Percentiles rank a stretch among this genome's conserved stretches.
phyloP scores from a whole-genome alignment of 2,888 invertebrate genomes.

The Augiades crinisus region DNA sequence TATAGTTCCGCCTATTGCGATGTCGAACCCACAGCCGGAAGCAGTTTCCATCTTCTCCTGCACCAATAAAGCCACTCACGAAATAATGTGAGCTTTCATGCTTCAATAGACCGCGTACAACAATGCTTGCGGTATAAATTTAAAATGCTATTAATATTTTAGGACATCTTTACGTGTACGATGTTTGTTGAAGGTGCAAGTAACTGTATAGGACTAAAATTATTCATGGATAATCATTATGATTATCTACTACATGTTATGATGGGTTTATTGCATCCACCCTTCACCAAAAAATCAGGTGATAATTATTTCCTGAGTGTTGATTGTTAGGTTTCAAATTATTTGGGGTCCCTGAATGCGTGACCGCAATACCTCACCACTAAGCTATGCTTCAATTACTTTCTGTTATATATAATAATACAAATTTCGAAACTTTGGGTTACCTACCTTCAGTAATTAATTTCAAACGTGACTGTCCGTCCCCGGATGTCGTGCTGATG shows the following conservation, averaged over 20 bases:
- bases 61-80: constrained; percentile 20
- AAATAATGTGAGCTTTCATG: not conserved
- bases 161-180: too few species aligned
- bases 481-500: not conserved
- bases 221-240: too few species aligned
- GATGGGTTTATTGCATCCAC: too few species aligned
- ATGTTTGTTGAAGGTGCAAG: too few species aligned
- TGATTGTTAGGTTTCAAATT: too few species aligned
- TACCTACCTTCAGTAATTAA: not conserved
- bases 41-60: constrained; percentile 47
- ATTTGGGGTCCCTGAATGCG: too few species aligned
- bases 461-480: not conserved
- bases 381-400: not conserved
- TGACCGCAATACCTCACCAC: too few species aligned
- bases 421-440: not conserved
- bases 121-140: not conserved
- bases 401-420: not conserved
- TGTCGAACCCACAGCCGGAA: constrained; percentile 63
- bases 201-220: too few species aligned
- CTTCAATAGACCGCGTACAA: constrained; percentile 8
- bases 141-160: not conserved
- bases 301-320: too few species aligned
- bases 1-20: constrained; percentile 63
- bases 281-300: too few species aligned
- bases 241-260: too few species aligned